A percentile compares a stretch with the other conserved stretches of the same genome.
Evolutionary conservation across 2,888 invertebrate species (phyloP).

Genomic region (Trichacis sp.): DNA sequence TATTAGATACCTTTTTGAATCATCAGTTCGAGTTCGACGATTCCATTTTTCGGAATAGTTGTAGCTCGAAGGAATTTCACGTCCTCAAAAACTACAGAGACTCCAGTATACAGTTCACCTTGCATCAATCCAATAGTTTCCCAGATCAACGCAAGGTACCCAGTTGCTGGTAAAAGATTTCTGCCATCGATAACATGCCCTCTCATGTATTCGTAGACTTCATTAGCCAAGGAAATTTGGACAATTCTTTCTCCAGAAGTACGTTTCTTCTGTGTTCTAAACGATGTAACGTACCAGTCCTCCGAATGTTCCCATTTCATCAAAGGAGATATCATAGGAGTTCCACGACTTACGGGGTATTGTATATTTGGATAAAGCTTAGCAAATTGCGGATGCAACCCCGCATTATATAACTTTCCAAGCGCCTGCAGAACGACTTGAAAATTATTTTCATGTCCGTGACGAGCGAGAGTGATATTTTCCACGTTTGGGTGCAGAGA

Average conservation of each 20-base stretch:
- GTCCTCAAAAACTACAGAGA: slow-evolving; percentile 87
- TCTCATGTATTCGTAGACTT: slow-evolving; percentile 78
- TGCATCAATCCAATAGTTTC: slow-evolving; percentile 80
- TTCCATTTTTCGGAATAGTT: slow-evolving; percentile 77
- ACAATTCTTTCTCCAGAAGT: slow-evolving; percentile 77
- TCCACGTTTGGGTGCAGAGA: slow-evolving; percentile 79
- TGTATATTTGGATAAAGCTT: slow-evolving; percentile 77
- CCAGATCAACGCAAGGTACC: too few species aligned
- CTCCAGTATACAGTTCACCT: slow-evolving; percentile 76
- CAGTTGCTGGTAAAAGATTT: too few species aligned
- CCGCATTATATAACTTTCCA: slow-evolving; percentile 81
- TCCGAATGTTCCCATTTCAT: too few species aligned
- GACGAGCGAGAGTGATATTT: slow-evolving; percentile 82
- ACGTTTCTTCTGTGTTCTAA: slow-evolving; percentile 77
- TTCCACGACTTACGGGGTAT: slow-evolving; percentile 90
- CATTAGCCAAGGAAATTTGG: slow-evolving; percentile 74
- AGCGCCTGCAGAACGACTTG: slow-evolving; percentile 75
- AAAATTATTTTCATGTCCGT: slow-evolving; percentile 76
- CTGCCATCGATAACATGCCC: too few species aligned
- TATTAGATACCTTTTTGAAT: slow-evolving; percentile 73
- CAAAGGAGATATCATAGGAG: too few species aligned
- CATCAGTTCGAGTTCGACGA: slow-evolving; percentile 71
- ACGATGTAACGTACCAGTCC: slow-evolving; percentile 81
- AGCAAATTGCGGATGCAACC: slow-evolving; percentile 82
- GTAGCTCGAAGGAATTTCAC: slow-evolving; percentile 87